phyloP scores from a whole-genome alignment of 2,797 vertebrate species.

The Rhinichthys osculus region DNA sequence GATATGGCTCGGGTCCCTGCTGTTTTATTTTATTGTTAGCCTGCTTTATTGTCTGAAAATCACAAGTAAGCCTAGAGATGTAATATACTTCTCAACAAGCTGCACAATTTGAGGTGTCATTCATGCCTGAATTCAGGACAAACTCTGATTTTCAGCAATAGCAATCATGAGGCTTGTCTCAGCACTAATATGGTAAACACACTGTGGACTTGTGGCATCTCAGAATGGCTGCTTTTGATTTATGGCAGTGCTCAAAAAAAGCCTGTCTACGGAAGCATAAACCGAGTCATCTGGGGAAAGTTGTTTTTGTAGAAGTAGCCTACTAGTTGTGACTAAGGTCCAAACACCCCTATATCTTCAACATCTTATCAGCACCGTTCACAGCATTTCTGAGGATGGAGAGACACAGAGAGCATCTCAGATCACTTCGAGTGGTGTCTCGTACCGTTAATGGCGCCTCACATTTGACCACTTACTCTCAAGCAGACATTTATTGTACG shows the following conservation, averaged over 20 bases:
- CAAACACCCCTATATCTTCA: not conserved
- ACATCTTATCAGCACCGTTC: not conserved
- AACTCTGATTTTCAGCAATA: not conserved
- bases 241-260: slow-evolving; percentile 28
- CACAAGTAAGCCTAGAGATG: not conserved
- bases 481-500: not conserved
- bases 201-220: slow-evolving; percentile 13
- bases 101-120: not conserved
- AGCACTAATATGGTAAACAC: not conserved
- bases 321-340: not conserved
- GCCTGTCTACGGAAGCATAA: slow-evolving; percentile 5
- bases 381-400: not conserved
- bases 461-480: slow-evolving; percentile 23
- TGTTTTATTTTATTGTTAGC: not conserved
- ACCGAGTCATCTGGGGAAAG: not conserved
- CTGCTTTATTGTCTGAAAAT: slow-evolving; percentile 7
- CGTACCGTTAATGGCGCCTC: not conserved
- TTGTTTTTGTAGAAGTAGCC: slow-evolving; percentile 2
- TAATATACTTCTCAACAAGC: not conserved
- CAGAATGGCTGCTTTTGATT: slow-evolving; percentile 38
- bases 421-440: not conserved
- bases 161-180: not conserved
- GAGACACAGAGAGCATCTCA: not conserved
- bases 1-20: not conserved
- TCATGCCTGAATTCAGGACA: not conserved